These are phyloP conservation scores for Phainopepla nitens DNA, from an alignment of 2,113 vertebrate species.

Conservation along the genomic window DNA sequence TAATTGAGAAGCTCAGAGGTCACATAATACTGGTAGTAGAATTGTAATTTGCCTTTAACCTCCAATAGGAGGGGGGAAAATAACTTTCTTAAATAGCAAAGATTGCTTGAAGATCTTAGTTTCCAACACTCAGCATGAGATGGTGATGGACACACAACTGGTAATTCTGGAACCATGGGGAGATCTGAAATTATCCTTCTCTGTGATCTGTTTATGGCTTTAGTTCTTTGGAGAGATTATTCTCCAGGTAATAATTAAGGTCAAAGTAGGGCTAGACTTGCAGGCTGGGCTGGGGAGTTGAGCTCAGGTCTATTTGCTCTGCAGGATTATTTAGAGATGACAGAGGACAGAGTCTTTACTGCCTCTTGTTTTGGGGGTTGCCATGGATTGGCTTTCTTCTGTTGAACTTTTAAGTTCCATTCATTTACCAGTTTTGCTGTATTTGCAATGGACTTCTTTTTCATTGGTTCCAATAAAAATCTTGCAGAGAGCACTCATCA, in stretches of 20 bases:
- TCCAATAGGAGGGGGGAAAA: background rate
- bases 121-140: background rate
- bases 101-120: background rate
- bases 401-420: background rate
- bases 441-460: background rate
- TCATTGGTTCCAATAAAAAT: background rate
- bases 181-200: background rate
- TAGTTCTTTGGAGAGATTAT: slow-evolving; percentile 17
- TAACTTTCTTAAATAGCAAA: background rate
- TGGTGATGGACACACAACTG: background rate
- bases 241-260: slow-evolving; percentile 33
- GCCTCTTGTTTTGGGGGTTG: background rate
- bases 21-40: background rate
- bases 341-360: background rate
- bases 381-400: background rate
- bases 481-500: background rate
- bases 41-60: background rate
- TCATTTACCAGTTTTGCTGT: background rate
- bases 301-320: background rate
- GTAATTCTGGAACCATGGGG: background rate
- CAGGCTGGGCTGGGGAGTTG: background rate
- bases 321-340: background rate
- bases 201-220: background rate
- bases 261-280: slow-evolving; percentile 2
- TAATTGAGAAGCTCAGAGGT: background rate